Base-by-base conservation (phyloP, 2,113 vertebrate species). In the Pluvialis apricaria region DNA sequence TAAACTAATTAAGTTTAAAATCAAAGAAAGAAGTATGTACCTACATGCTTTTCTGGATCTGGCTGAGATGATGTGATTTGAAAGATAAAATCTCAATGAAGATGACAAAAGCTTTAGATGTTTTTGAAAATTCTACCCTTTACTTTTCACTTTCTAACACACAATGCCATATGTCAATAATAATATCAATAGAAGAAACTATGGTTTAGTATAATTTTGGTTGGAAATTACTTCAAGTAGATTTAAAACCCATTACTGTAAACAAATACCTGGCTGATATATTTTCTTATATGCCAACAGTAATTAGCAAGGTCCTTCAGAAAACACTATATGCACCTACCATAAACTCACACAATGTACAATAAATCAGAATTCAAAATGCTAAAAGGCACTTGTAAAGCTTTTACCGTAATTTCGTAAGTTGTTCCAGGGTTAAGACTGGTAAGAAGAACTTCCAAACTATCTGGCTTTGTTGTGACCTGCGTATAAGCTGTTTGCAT, bases 401-500 rank as follows among this genome's bases (percentile, higher is more conserved):
- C 4, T 96, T 97, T 94, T 98, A 99, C 99, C 99, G 98, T 98
- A 82, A 99, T 99, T 97, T 99, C 99, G 20, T 99, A 99, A 6
- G 99, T 99, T 73, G 99, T 99, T 94, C 99, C 99, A 69, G 99
- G 99, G 64, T 98, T 99, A 71, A 99, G 98, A 88, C 96, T 99
- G 75, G 99, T 99, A 47, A 99, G 98, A 84, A 99, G 98, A 86
- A 98, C 99, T 96, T 99, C 99, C 88, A 98, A 96, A 90, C 98
- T 98, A 25, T 99, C 98, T 62, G 99, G 96, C 66, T 95, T 98
- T 86, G 98, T 97, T 88, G 96, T 97, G 72, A 99, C 98, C 94
- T 99, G 98, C 38, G 98, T 99, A 79, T 99, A 99, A 57, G 44
- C 44, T n/a, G 98, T 64, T 93, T 99, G 98, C 24, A 98, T 98